Conservation (phyloP, 2,113 vertebrate genomes). For the Craseonycteris thonglongyai region DNA sequence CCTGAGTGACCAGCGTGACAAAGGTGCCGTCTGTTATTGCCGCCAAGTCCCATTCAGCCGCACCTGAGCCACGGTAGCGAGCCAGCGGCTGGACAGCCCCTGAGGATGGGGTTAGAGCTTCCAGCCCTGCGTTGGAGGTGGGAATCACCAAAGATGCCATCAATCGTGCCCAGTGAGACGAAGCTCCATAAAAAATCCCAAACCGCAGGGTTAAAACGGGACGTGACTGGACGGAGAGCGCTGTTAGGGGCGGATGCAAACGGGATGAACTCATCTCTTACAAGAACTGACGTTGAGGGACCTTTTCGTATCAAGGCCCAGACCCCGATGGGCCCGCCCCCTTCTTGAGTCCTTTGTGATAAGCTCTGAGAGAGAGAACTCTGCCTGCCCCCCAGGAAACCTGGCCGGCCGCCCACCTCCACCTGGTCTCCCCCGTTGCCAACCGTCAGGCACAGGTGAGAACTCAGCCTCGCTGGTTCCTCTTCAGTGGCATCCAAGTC, state of each 20-base stretch:
- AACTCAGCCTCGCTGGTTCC: neutral
- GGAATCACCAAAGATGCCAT: neutral
- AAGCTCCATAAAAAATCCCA: neutral
- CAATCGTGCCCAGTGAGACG: neutral
- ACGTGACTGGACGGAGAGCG: neutral
- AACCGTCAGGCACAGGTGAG: accelerated
- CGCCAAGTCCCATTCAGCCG: neutral
- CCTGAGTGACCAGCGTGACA: neutral
- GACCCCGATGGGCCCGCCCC: neutral
- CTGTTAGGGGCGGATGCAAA: neutral
- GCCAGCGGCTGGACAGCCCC: neutral
- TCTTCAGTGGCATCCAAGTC: neutral
- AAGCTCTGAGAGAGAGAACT: no score
- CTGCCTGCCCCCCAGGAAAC: no score
- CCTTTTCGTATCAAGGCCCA: neutral
- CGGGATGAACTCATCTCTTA: neutral
- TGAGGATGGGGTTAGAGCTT: neutral
- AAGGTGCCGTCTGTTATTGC: neutral
- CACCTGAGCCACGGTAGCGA: neutral
- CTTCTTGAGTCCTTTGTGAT: neutral
- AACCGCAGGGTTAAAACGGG: neutral
- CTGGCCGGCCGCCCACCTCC: no score
- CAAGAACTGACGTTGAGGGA: neutral
- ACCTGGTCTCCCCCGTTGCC: neutral
- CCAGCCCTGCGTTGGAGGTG: no score